These are phyloP conservation scores for Cricetomys ansorgei DNA, from an alignment of 2,113 vertebrate species.

Conservation along the genomic window DNA sequence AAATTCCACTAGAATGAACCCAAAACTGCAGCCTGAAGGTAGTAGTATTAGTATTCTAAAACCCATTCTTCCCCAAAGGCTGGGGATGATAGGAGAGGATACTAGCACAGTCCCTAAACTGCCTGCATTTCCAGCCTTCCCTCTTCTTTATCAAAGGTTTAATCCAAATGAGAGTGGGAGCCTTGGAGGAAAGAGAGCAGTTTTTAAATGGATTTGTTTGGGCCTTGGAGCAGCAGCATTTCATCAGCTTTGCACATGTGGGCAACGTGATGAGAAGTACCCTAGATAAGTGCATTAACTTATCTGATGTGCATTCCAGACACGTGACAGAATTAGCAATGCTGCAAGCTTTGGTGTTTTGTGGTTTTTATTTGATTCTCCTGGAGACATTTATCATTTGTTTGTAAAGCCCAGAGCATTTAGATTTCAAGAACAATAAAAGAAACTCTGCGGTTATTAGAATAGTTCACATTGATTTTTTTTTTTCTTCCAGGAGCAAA, in stretches of 20 bases:
- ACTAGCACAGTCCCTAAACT: neutral
- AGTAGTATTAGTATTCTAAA: neutral
- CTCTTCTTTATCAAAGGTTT: neutral
- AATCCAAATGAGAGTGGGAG: neutral
- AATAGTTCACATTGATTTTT: neutral
- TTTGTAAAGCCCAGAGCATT: slow-evolving; percentile 26
- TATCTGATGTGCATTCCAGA: neutral
- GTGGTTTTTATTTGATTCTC: neutral
- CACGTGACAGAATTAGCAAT: neutral
- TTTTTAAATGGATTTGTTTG: slow-evolving; percentile 29
- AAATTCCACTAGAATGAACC: neutral
- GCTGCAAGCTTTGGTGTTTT: neutral
- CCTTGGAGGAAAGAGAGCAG: neutral
- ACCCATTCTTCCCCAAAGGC: neutral
- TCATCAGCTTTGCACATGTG: slow-evolving; percentile 5
- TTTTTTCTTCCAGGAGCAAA: slow-evolving; percentile 32
- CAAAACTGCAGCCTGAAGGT: neutral
- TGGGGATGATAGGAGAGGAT: neutral
- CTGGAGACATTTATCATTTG: neutral
- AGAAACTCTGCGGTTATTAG: slow-evolving; percentile 13
- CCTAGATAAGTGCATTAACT: neutral
- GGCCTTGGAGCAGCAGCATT: neutral
- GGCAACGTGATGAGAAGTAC: neutral
- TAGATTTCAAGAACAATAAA: slow-evolving; percentile 36
- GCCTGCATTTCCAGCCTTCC: neutral